Percentiles rank a stretch among this genome's conserved stretches.
Evolutionary conservation across 2,888 invertebrate species (phyloP).

Genomic region (Tromatobia lineatoria): DNA sequence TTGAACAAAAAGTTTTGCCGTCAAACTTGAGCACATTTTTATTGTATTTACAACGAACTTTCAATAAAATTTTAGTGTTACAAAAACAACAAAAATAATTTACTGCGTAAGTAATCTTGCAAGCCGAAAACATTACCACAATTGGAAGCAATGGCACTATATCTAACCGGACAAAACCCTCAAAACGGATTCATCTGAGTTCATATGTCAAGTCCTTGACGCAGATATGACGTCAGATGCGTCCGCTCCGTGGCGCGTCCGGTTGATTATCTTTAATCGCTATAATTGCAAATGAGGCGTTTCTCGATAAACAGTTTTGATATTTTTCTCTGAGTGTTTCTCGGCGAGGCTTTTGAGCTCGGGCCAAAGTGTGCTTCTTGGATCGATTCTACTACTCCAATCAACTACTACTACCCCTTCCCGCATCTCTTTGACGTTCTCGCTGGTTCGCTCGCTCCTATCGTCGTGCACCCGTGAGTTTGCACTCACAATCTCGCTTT

Average conservation of each 20-base stretch:
- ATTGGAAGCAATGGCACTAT: too few species aligned
- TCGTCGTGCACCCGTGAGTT: background rate
- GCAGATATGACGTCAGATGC: too few species aligned
- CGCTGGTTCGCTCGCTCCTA: conserved; percentile 30
- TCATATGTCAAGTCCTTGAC: too few species aligned
- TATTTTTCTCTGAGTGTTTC: conserved; percentile 26
- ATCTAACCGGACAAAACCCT: too few species aligned
- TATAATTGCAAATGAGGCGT: conserved; percentile 26
- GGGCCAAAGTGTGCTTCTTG: conserved; percentile 63
- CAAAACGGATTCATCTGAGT: too few species aligned
- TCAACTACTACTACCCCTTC: conserved; percentile 52
- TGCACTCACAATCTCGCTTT: conserved; percentile 13
- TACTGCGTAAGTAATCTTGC: background rate
- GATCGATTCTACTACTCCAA: conserved; percentile 69
- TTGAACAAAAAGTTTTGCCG: too few species aligned
- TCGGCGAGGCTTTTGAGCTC: conserved; percentile 57
- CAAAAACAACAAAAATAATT: too few species aligned
- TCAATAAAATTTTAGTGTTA: too few species aligned
- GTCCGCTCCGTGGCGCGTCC: too few species aligned
- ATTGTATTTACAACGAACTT: too few species aligned
- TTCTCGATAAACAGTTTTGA: conserved; percentile 18
- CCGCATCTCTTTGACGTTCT: conserved; percentile 56
- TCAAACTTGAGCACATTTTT: too few species aligned
- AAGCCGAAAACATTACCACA: background rate
- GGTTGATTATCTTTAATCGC: background rate